Evolutionary conservation across 2,113 vertebrate genomes (phyloP).

Genomic region (Chascanopsetta lugubris): DNA sequence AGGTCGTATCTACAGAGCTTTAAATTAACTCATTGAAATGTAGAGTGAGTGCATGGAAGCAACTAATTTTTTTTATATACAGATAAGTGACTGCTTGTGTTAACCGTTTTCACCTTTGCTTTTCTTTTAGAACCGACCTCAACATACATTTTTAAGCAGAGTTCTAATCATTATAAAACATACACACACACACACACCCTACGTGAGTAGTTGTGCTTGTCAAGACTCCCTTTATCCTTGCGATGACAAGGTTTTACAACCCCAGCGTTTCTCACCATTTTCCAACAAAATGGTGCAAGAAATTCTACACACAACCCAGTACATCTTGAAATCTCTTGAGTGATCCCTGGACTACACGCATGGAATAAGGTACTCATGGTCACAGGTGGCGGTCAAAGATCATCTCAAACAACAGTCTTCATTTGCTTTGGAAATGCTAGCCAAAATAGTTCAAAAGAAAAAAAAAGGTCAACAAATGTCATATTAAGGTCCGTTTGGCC

Average conservation of each 20-base stretch:
- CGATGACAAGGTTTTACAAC: constrained; percentile 22
- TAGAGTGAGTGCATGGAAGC: constrained; percentile 42
- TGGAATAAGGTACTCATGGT: constrained; percentile 18
- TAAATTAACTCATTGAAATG: constrained; percentile 60
- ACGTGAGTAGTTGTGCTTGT: constrained; percentile 29
- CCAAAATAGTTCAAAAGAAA: constrained; percentile 6
- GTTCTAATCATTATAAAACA: constrained; percentile 23
- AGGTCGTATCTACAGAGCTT: constrained; percentile 63
- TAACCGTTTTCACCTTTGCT: constrained; percentile 13
- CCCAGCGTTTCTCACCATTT: constrained; percentile 1
- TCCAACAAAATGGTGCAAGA: constrained; percentile 5
- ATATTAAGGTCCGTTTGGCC: constrained; percentile 13
- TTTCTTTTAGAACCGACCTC: constrained; percentile 27
- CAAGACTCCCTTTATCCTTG: constrained; percentile 38
- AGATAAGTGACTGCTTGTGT: constrained; percentile 13
- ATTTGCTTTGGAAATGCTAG: constrained; percentile 70
- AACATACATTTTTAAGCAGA: constrained; percentile 16
- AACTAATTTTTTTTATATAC: constrained; percentile 38
- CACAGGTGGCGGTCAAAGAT: constrained; percentile 27
- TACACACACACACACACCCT: constrained; percentile 38
- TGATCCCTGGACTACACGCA: constrained; percentile 11
- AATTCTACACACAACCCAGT: constrained; percentile 36
- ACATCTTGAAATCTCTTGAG: constrained; percentile 28
- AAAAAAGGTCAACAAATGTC: not conserved
- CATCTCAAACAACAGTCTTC: constrained; percentile 39